phyloP scores from a whole-genome alignment of 2,797 vertebrate genomes.

The Danio tinwini region DNA sequence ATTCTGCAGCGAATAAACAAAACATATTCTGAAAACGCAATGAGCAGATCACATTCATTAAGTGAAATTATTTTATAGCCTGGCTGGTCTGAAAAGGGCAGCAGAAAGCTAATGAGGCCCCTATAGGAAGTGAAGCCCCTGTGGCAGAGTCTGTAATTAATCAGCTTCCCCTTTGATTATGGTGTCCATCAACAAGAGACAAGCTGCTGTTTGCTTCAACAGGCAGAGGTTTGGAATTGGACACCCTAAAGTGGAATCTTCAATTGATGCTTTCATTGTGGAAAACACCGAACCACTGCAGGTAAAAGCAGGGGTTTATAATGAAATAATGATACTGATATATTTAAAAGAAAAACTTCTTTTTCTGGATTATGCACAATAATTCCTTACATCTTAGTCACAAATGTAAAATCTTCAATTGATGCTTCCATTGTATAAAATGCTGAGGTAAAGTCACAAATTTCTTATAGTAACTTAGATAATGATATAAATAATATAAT shows the following conservation, averaged over 20 bases:
- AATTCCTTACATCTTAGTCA: no score
- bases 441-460: neutral
- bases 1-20: constrained; percentile 15
- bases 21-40: constrained; percentile 21
- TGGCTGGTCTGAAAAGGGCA: constrained; percentile 60
- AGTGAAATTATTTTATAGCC: constrained; percentile 57
- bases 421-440: no score
- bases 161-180: constrained; percentile 82
- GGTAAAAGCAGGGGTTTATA: constrained; percentile 14
- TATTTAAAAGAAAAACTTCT: no score
- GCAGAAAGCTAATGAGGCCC: constrained; percentile 71
- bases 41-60: constrained; percentile 23
- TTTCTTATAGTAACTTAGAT: neutral
- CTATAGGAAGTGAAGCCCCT: constrained; percentile 63
- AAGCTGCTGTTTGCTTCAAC: constrained; percentile 43
- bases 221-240: constrained; percentile 37
- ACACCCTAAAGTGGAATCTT: constrained; percentile 46
- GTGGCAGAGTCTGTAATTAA: constrained; percentile 77
- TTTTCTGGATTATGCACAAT: no score
- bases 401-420: no score
- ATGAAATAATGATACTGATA: no score
- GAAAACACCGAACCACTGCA: constrained; percentile 38
- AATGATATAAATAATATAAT: neutral
- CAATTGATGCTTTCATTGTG: constrained; percentile 39
- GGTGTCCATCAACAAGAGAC: constrained; percentile 75